Evolutionary conservation across 2,797 vertebrate genomes (phyloP).

Genomic region (Propithecus perrieri): DNA sequence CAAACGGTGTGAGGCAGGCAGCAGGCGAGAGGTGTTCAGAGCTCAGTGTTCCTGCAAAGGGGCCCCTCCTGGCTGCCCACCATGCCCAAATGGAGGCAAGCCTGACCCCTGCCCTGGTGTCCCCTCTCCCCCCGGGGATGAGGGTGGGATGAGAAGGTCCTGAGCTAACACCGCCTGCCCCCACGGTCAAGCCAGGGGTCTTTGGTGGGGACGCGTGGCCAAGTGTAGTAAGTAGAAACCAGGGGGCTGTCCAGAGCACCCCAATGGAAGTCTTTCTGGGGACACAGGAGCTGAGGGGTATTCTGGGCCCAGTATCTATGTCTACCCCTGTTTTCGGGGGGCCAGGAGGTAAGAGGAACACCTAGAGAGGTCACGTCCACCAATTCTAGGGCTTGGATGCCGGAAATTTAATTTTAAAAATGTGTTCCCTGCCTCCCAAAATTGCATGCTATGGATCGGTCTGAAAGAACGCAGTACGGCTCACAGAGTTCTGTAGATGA

Average conservation of each 20-base stretch:
- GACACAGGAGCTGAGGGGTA: neutral
- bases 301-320: neutral
- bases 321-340: neutral
- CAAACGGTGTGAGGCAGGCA: constrained; percentile 87
- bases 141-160: neutral
- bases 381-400: neutral
- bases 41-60: constrained; percentile 88
- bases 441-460: neutral
- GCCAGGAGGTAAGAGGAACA: no score
- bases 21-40: constrained; percentile 83
- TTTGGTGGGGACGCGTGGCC: neutral
- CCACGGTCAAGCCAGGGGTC: neutral
- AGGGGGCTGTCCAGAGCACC: neutral
- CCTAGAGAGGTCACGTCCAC: neutral
- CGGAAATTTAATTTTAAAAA: neutral
- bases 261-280: neutral
- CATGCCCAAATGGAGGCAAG: constrained; percentile 65
- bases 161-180: neutral
- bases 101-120: constrained; percentile 46
- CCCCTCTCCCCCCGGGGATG: constrained; percentile 9
- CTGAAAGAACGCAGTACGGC: accelerated
- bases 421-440: neutral
- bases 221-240: neutral
- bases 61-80: constrained; percentile 73
- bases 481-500: neutral